A percentile compares a stretch with the other conserved stretches of the same genome.
These are phyloP conservation scores for Cygnus atratus DNA, from an alignment of 2,113 vertebrate genomes.

Conservation along the genomic window DNA sequence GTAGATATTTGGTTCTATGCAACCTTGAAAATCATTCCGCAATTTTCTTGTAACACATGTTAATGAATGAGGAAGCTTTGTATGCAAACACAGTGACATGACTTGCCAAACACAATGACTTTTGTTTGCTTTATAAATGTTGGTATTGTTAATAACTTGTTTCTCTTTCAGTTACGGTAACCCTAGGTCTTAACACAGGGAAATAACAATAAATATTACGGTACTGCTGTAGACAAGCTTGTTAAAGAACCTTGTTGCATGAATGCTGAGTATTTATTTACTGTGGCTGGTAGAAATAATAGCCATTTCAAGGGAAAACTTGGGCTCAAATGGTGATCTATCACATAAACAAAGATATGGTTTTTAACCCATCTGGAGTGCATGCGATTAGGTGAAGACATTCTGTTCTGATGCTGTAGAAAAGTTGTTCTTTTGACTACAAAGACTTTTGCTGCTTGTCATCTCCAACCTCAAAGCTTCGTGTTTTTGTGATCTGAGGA, in stretches of 20 bases:
- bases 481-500: not conserved
- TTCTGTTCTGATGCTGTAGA: not conserved
- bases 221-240: not conserved
- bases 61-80: not conserved
- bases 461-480: not conserved
- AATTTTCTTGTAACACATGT: not conserved
- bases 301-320: not conserved
- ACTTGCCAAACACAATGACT: not conserved
- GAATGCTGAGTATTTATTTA: not conserved
- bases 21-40: not conserved
- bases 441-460: not conserved
- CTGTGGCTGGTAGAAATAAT: not conserved
- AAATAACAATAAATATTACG: not conserved
- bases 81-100: not conserved
- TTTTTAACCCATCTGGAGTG: not conserved
- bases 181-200: not conserved
- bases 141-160: not conserved
- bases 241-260: not conserved
- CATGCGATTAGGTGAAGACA: not conserved
- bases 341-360: not conserved
- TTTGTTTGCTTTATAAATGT: not conserved
- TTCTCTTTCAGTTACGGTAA: not conserved
- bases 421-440: accelerated
- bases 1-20: not conserved
- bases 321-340: not conserved